Evolutionary conservation across 2,797 vertebrate species (phyloP), one percentile per base, ranked within the genome.

Genomic region (Lemur catta): DNA sequence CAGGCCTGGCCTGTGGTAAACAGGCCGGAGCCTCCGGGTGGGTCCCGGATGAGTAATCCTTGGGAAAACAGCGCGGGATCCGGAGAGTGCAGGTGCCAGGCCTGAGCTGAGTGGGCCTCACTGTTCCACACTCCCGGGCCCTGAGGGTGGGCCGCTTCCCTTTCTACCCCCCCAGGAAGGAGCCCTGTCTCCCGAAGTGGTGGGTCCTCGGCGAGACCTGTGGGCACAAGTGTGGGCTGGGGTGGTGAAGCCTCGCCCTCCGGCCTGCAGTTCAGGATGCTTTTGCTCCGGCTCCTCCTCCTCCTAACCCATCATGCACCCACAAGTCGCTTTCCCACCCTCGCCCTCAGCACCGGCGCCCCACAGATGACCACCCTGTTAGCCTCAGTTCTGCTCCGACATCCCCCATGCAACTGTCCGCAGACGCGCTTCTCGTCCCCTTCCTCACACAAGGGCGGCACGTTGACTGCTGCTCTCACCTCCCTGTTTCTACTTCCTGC

Each of bases 21-120:
- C 81, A 50, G 63, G 74, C 38, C 17, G 50, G 35, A 69, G 6
- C 63, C 35, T 67, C 50, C 2, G 5, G 30, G 89, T 41, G 61
- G 75, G 55, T 41, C 57, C 52, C 12, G 48, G n/a, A 59, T 61
- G 71, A 94, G 72, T 65, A 69, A 82, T 13, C 69, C 86, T 69
- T 46, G 57, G 87, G 55, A 41, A 78, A 87, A 76, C 81, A 88
- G 13, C 0, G 4, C 6, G 17, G 35, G 61, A 18, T 46, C 24
- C 8, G 17, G 38, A 26, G 4, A 26, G n/a, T 38, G 38, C 5
- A 13, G 67, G 28, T 8, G 52, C 41, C 26, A 30, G 86, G 26
- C 43, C 69, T 17, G 20, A 81, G 43, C 38, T 14, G 55, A 15
- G 38, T 7, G 11, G 30, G n/a, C 52, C 71, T 94, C n/a, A 4